Conservation (phyloP, 2,113 vertebrate genomes). For the Sterrhoptilus dennistouni region DNA sequence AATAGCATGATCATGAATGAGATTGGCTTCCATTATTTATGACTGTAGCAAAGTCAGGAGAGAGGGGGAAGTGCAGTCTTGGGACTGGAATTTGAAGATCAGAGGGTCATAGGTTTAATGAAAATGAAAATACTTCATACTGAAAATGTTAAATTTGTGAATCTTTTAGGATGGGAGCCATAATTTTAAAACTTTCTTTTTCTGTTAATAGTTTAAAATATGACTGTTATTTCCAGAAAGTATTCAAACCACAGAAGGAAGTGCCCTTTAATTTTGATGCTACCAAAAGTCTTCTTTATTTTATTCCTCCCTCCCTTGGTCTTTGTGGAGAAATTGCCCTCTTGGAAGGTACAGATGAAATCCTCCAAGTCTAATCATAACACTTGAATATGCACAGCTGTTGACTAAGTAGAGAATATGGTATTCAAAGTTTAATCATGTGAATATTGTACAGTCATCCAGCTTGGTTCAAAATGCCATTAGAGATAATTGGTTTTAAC, state of each 20-base stretch:
- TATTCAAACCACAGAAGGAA: not conserved
- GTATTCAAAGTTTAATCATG: not conserved
- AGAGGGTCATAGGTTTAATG: not conserved
- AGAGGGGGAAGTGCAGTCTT: not conserved
- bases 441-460: not conserved
- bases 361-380: not conserved
- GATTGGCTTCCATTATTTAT: not conserved
- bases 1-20: accelerated
- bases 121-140: not conserved
- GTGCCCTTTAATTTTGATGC: not conserved
- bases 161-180: not conserved
- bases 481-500: not conserved
- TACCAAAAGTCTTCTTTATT: not conserved
- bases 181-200: not conserved
- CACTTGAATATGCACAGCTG: not conserved
- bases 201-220: not conserved
- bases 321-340: not conserved
- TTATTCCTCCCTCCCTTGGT: not conserved
- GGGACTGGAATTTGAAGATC: not conserved
- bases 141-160: not conserved
- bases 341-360: not conserved
- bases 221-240: not conserved
- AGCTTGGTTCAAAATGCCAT: not conserved
- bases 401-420: not conserved
- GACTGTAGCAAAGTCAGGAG: not conserved